Conservation (phyloP, 2,113 vertebrate genomes). For the Urocynchramus pylzowi region DNA sequence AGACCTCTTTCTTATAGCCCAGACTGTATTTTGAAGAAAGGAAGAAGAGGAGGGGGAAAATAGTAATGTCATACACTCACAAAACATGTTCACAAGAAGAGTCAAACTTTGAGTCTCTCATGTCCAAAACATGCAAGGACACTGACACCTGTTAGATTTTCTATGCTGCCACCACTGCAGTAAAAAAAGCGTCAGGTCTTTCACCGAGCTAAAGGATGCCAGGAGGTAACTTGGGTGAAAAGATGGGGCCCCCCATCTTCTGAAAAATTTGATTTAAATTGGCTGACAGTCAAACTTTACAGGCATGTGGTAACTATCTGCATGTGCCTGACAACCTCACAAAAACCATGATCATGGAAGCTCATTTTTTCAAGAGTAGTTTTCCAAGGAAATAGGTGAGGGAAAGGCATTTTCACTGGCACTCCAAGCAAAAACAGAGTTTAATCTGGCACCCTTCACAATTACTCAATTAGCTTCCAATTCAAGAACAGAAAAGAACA, state of each 20-base stretch:
- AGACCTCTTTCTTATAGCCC: neutral
- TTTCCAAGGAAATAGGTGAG: neutral
- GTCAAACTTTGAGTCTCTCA: neutral
- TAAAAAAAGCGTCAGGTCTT: neutral
- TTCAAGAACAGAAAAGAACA: slow-evolving; percentile 35
- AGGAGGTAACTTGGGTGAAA: neutral
- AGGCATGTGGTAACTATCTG: neutral
- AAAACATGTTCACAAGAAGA: neutral
- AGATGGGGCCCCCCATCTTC: neutral
- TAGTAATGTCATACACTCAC: neutral
- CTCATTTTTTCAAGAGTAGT: neutral
- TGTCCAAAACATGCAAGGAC: neutral
- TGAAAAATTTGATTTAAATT: neutral
- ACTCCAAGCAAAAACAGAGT: neutral
- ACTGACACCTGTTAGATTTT: neutral
- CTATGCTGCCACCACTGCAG: neutral
- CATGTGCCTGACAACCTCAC: neutral
- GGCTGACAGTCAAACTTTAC: neutral
- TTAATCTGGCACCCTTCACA: slow-evolving; percentile 10
- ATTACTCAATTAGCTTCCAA: slow-evolving; percentile 39
- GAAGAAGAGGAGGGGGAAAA: neutral
- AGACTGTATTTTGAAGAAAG: neutral
- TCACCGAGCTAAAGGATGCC: neutral
- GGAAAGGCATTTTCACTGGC: neutral
- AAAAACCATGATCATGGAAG: neutral